Percentiles rank a stretch among this genome's conserved stretches.
Evolutionary conservation across 2,113 vertebrate species (phyloP).

Genomic region (Philantomba maxwellii): DNA sequence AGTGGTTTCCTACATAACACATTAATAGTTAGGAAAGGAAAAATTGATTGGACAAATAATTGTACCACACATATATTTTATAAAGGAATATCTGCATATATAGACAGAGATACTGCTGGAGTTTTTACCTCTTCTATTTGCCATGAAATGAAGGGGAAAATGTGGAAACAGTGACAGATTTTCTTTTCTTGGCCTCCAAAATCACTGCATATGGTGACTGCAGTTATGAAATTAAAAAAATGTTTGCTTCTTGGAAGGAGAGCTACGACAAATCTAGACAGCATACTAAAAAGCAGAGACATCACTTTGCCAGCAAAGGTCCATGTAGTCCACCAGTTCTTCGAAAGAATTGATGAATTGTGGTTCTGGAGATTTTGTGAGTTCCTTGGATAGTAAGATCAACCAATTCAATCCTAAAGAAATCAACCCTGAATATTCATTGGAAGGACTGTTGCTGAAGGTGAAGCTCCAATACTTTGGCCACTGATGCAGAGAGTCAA

Average conservation of each 20-base stretch:
- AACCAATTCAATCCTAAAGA: background rate
- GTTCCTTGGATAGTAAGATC: background rate
- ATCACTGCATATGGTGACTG: background rate
- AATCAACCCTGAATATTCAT: background rate
- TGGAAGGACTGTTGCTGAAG: background rate
- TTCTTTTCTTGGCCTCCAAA: background rate
- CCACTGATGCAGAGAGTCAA: background rate
- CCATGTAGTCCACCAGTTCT: background rate
- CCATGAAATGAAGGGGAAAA: background rate
- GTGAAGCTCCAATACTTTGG: background rate
- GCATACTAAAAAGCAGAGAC: background rate
- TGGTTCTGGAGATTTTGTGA: background rate
- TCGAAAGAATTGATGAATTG: background rate
- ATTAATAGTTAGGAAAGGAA: constrained; percentile 49
- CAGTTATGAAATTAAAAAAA: background rate
- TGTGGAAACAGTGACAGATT: background rate
- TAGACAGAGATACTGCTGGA: background rate
- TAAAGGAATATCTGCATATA: background rate
- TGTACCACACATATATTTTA: background rate
- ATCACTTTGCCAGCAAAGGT: background rate
- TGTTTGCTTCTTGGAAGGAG: background rate
- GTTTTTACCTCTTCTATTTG: background rate
- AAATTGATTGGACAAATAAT: background rate
- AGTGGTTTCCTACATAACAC: constrained; percentile 55
- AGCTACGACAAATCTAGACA: background rate